Evolutionary conservation across 1,140 invertebrate species (phyloP), one percentile per base, ranked within the genome.

Genomic region (Bilobella aurantiaca): DNA sequence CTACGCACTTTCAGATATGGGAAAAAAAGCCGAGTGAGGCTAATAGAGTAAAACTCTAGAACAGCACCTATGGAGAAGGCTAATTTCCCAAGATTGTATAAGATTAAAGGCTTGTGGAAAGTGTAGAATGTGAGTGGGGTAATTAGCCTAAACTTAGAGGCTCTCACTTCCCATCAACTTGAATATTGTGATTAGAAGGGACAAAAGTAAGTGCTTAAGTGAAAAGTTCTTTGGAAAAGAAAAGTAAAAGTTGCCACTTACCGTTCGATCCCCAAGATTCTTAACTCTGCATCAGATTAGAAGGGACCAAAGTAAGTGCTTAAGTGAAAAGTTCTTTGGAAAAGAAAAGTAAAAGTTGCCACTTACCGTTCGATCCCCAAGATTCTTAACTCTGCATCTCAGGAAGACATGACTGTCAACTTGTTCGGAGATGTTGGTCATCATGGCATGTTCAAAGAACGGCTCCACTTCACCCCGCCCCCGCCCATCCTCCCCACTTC

Each of bases 361-460:
- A 82, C 80, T 81, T 74, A 86, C 83, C 73, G 83, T 83, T 75
- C 83, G 77, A 74, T 85, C 84, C 5, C 82, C 82, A 53, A 85
- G 79, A 76, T 84, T 85, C 64, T 85, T 80, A 66, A 87, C 85
- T 75, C 83, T 81, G 77, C 90, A 92, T 77, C 90, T 86, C n/a
- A 91, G 81, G 76, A 89, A 91, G 27, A 89, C 89, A 0, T 87
- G 88, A 59, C 86, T 87, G 21, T 89, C 89, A 23, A 91, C 78
- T 74, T 91, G 89, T 12, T 89, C 88, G 2, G 88, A 91, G 58
- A 90, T 83, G 75, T 91, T 91, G 66, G 81, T 83, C 34, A 85
- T 81, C 18, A 85, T 87, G 70, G 86, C 86, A 77, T 87, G 87
- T 74, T 85, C 82, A 71, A 69, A 81, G 57, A 59, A 73, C 14